Evolutionary conservation across 2,797 vertebrate genomes (phyloP), one percentile per base, ranked within the genome.

Genomic region (Antrozous pallidus): DNA sequence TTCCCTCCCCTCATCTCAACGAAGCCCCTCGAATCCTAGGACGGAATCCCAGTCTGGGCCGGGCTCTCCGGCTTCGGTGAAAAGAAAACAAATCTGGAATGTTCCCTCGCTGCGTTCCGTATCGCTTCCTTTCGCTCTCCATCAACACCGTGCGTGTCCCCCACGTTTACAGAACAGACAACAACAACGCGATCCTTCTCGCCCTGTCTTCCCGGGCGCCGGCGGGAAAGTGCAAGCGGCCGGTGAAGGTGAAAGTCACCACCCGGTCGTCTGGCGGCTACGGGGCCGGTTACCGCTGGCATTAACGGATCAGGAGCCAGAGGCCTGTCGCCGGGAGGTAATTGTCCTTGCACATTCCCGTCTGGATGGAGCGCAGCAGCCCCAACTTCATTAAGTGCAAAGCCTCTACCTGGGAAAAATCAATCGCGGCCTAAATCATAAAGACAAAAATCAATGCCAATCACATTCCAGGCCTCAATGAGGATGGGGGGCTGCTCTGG

Each of bases 381-480:
- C 92, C 82, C 88, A 17, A 8, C 94, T 97, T 97, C 92, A 91
- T 92, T 89, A 93, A 94, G 73, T 8, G 83, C 86, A 81, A 92
- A 97, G 94, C 63, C 82, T 83, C 96, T 80, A 38, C 56, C 90
- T 75, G 70, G 67, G 91, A 95, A 96, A 96, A 97, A 95, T 97
- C 96, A 96, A 95, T 94, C 13, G 26, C 91, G 75, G 42, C 58
- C 91, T 96, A 94, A 96, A 96, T 95, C 97, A 93, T 86, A 89
- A 96, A 97, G 95, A 91, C 58, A 61, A 97, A 96, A 98, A 97
- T 96, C 97, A 97, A 93, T 96, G 18, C 24, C 31, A 12, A 5
- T 70, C n/a, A 5, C 65, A 40, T 33, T 40, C 42, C 45, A 6
- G 77, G 88, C 0, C 31, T 5, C 79, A 16, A 69, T 0, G 13